phyloP scores from a whole-genome alignment of 2,888 invertebrate species.

The Tortrix viridana region DNA sequence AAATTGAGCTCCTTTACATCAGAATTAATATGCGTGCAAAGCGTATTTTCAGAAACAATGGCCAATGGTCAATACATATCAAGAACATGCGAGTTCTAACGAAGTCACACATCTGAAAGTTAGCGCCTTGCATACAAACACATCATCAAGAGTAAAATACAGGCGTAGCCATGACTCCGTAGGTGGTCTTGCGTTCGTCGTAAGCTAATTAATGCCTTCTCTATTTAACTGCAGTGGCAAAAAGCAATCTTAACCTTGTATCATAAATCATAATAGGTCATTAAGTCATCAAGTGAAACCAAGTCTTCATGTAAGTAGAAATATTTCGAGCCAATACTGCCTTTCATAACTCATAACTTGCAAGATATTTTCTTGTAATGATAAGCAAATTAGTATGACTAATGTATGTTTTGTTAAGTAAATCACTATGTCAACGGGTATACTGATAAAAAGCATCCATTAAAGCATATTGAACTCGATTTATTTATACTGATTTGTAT shows the following conservation, averaged over 20 bases:
- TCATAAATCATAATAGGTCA: too few relatives aligned
- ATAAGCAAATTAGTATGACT: constrained; percentile 1
- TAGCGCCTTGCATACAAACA: constrained; percentile 19
- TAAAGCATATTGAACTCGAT: background rate
- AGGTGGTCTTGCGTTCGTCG: constrained; percentile 21
- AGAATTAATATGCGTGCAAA: background rate
- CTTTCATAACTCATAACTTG: too few relatives aligned
- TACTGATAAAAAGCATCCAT: background rate
- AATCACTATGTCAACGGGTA: constrained; percentile 4
- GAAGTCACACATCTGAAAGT: background rate
- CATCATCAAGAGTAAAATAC: background rate
- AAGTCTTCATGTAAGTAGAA: too few relatives aligned
- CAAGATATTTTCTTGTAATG: background rate
- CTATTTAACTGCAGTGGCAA: too few relatives aligned
- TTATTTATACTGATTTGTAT: too few relatives aligned
- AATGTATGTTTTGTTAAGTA: constrained; percentile 9
- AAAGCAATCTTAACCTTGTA: too few relatives aligned
- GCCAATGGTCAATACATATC: constrained; percentile 9
- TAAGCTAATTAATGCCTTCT: background rate
- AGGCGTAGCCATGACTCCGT: constrained; percentile 12
- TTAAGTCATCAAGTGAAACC: too few relatives aligned
- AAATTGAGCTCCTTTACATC: too few relatives aligned
- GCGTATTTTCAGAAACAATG: constrained; percentile 13
- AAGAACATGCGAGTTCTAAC: background rate
- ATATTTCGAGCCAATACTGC: too few relatives aligned